Conservation (phyloP, 1,140 invertebrate species). For the Drosophila albomicans region DNA sequence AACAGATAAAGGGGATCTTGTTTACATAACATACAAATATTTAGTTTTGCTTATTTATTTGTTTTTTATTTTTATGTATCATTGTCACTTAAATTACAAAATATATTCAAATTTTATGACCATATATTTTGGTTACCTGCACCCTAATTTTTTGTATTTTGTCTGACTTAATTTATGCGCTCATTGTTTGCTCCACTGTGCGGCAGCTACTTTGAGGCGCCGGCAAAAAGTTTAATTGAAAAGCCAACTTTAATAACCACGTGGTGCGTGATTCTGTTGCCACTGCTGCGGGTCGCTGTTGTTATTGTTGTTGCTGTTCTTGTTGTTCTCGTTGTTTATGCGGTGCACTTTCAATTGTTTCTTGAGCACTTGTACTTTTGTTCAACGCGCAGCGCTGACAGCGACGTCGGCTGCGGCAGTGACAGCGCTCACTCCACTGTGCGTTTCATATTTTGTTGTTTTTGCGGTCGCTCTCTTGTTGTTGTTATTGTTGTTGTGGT, state of each 20-base stretch:
- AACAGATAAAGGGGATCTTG: too few relatives aligned
- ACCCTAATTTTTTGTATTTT: too few relatives aligned
- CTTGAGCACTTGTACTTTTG: slow-evolving; percentile 50
- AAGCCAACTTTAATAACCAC: slow-evolving; percentile 72
- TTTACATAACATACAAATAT: background rate
- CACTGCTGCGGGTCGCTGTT: slow-evolving; percentile 40
- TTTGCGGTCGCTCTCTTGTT: slow-evolving; percentile 42
- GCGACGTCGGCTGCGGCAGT: background rate
- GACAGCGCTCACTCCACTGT: background rate
- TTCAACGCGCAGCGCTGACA: slow-evolving; percentile 33
- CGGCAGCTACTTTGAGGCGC: slow-evolving; percentile 40
- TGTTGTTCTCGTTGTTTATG: slow-evolving; percentile 35
- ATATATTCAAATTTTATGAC: too few relatives aligned
- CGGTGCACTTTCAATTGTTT: slow-evolving; percentile 52
- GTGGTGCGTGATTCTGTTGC: slow-evolving; percentile 60
- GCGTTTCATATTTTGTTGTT: slow-evolving; percentile 13
- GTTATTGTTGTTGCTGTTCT: background rate
- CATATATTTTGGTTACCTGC: too few relatives aligned
- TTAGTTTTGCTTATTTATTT: too few relatives aligned
- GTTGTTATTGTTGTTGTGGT: slow-evolving; percentile 9
- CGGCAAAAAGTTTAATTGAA: slow-evolving; percentile 69
- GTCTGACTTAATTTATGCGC: background rate
- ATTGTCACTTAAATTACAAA: too few relatives aligned
- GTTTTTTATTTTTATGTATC: too few relatives aligned
- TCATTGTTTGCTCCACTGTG: slow-evolving; percentile 32